Percentiles rank a stretch among this genome's conserved stretches.
phyloP scores from a whole-genome alignment of 1,140 invertebrate genomes.

The Lasioglossum baleicum region DNA sequence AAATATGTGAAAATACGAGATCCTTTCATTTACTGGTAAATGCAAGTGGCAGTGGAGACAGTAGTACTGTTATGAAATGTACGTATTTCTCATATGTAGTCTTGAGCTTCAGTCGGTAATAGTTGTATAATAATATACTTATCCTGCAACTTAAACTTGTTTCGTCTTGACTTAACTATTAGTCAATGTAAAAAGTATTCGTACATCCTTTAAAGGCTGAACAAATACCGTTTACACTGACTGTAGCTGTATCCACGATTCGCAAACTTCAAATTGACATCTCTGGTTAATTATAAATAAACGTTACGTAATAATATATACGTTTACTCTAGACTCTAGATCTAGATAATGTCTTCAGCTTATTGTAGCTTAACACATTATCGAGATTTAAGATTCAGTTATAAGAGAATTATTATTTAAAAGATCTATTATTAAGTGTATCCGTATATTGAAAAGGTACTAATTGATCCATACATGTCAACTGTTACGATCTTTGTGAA shows the following conservation, averaged over 20 bases:
- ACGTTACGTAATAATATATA: background rate
- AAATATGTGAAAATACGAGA: constrained; percentile 26
- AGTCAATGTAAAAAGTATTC: too few relatives aligned
- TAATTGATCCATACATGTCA: constrained; percentile 73
- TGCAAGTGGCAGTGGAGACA: constrained; percentile 55
- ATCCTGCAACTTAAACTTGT: background rate
- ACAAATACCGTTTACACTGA: too few relatives aligned
- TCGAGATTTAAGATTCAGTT: constrained; percentile 17
- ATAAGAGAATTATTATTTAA: constrained; percentile 6
- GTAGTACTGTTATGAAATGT: constrained; percentile 12
- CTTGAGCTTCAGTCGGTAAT: constrained; percentile 42
- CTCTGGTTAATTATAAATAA: background rate
- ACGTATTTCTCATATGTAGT: constrained; percentile 4
- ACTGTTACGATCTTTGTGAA: constrained; percentile 74
- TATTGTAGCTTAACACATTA: constrained; percentile 42
- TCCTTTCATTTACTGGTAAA: constrained; percentile 47
- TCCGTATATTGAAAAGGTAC: constrained; percentile 64
- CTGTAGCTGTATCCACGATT: constrained; percentile 1
- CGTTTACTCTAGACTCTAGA: background rate
- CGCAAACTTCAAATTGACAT: background rate
- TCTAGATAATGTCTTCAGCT: constrained; percentile 7
- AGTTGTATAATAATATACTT: constrained; percentile 12
- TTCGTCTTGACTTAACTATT: background rate
- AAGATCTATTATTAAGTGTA: constrained; percentile 25
- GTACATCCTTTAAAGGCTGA: too few relatives aligned